Evolutionary conservation across 2,888 invertebrate species (phyloP).

Genomic region (Lordiphosa fenestrarum): DNA sequence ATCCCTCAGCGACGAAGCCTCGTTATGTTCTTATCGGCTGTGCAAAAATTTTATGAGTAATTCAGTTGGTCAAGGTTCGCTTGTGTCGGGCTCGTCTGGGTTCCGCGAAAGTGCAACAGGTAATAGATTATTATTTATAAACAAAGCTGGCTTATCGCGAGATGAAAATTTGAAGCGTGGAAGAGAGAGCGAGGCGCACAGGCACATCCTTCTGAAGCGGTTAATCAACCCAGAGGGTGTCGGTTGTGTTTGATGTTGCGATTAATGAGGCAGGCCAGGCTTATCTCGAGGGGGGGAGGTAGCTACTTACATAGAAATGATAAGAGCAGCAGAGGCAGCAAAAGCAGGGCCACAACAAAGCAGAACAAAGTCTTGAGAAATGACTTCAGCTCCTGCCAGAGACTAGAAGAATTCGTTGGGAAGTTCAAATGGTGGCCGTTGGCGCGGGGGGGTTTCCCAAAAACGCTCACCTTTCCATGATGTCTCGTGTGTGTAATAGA

Average conservation of each 20-base stretch:
- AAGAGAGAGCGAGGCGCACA: background rate
- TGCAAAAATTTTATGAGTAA: conserved; percentile 66
- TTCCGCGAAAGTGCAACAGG: conserved; percentile 46
- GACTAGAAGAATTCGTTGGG: conserved; percentile 47
- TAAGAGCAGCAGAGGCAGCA: conserved; percentile 73
- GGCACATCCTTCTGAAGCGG: conserved; percentile 27
- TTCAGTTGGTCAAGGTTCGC: conserved; percentile 72
- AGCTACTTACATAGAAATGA: conserved; percentile 78
- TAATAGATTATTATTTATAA: conserved; percentile 42
- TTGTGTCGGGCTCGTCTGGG: conserved; percentile 47
- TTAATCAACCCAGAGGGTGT: conserved; percentile 53
- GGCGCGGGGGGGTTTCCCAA: background rate
- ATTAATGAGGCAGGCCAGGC: no score
- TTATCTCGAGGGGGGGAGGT: no score
- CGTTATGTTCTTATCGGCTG: conserved; percentile 43
- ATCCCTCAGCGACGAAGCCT: conserved; percentile 17
- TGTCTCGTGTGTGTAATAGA: background rate
- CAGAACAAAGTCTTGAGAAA: conserved; percentile 76
- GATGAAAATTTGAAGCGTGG: no score
- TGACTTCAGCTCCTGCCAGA: conserved; percentile 72
- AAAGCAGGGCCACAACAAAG: conserved; percentile 72
- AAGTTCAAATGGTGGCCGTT: background rate
- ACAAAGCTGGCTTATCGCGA: conserved; percentile 29
- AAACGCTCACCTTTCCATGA: conserved; percentile 31
- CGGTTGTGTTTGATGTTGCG: conserved; percentile 35